Evolutionary conservation across 2,113 vertebrate genomes (phyloP), one percentile per base, ranked within the genome.

Genomic region (Arothron firmamentum): DNA sequence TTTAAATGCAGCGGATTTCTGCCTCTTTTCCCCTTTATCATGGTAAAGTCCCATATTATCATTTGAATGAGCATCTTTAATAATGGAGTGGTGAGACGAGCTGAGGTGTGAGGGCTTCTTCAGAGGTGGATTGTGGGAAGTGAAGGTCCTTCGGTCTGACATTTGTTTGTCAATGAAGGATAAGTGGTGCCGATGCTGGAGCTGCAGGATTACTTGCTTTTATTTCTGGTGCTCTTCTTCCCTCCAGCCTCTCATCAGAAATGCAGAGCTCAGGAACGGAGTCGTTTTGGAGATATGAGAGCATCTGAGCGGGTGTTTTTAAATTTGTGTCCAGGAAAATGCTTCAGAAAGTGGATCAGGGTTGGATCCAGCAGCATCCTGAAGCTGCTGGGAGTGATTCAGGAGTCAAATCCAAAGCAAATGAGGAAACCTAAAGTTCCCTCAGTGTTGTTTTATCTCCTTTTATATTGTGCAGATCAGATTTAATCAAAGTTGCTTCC

Each of bases 81-180:
- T 78, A 82, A 80, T 49, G 15, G 65, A 69, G 65, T 9, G 66
- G 10, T 13, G 67, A 88, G 75, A 87, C 78, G 77, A 54, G 85
- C 23, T 34, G 19, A 75, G 79, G 62, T 31, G 72, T 54, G 64
- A 67, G 54, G 52, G 65, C 71, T 65, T 65, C 70, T 68, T 65
- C 71, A 42, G 61, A 73, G 74, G 74, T 76, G 77, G 56, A 75
- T 75, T 81, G 74, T 77, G 74, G 64, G 61, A 84, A 62, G 76
- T 67, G 65, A 67, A 73, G 61, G 80, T 82, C 62, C 31, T 72
- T 48, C 20, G 23, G 67, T 60, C 49, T 48, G 46, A 59, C 38
- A 14, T 28, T 21, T 59, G 65, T 78, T 69, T 69, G 52, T 38
- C 66, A 48, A 45, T 53, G 47, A 21, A 59, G 67, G 68, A 72